phyloP scores from a whole-genome alignment of 1,140 invertebrate genomes.

The Bombus waltoni region DNA sequence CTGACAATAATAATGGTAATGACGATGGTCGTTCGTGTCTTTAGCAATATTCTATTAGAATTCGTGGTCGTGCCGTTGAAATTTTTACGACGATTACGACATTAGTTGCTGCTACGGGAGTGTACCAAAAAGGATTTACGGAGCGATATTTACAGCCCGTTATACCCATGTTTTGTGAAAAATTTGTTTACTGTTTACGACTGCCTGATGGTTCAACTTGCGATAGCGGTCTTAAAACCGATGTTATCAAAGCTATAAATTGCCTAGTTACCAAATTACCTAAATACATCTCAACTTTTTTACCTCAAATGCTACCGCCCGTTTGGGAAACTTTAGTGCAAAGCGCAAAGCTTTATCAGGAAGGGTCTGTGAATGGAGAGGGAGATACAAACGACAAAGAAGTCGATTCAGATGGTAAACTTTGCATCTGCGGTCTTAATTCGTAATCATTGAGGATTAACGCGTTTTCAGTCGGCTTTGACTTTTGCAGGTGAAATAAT shows the following conservation, averaged over 20 bases:
- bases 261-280: slow-evolving; percentile 86
- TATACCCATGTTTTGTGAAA: slow-evolving; percentile 88
- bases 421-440: background rate
- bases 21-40: background rate
- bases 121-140: slow-evolving; percentile 84
- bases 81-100: slow-evolving; percentile 86
- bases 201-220: slow-evolving; percentile 84
- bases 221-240: slow-evolving; percentile 88
- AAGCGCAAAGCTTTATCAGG: slow-evolving; percentile 87
- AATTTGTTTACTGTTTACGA: slow-evolving; percentile 86
- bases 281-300: slow-evolving; percentile 86
- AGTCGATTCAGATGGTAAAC: slow-evolving; percentile 84
- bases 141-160: slow-evolving; percentile 86
- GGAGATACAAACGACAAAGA: slow-evolving; percentile 80
- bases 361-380: slow-evolving; percentile 84
- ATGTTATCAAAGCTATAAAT: slow-evolving; percentile 89
- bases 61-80: slow-evolving; percentile 86
- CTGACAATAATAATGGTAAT: background rate
- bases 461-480: slow-evolving; percentile 24
- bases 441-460: background rate
- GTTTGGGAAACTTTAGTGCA: slow-evolving; percentile 89
- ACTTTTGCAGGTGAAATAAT: slow-evolving; percentile 86
- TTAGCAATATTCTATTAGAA: slow-evolving; percentile 85
- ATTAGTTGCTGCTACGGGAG: slow-evolving; percentile 84
- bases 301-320: slow-evolving; percentile 87